A percentile compares a stretch with the other conserved stretches of the same genome.
phyloP scores from a whole-genome alignment of 1,140 invertebrate genomes.

The Leptinotarsa texana region DNA sequence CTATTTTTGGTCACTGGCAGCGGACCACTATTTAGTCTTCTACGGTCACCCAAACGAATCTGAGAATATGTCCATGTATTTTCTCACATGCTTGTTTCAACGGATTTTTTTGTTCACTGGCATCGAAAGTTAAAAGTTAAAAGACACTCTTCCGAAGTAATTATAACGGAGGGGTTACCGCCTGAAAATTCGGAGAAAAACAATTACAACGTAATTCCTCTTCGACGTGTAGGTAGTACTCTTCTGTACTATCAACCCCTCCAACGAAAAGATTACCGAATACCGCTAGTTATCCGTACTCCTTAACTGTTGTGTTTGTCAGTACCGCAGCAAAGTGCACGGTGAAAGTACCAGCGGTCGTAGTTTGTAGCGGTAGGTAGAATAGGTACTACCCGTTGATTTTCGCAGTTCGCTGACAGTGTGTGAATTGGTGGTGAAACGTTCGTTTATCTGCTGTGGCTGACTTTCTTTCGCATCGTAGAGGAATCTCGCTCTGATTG shows the following conservation, averaged over 20 bases:
- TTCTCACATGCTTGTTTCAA: no score
- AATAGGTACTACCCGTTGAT: constrained; percentile 6
- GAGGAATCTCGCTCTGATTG: constrained; percentile 1
- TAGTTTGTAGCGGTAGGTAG: background rate
- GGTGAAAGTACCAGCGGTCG: constrained; percentile 15
- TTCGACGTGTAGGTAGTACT: background rate
- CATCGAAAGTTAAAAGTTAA: no score
- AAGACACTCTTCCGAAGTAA: no score
- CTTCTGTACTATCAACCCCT: constrained; percentile 9
- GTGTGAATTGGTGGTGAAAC: constrained; percentile 12
- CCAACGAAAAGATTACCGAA: background rate
- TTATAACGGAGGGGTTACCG: no score
- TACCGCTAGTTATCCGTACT: constrained; percentile 11
- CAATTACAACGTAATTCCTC: background rate
- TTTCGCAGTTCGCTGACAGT: background rate
- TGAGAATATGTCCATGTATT: no score
- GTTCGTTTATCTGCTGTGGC: background rate
- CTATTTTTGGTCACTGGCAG: no score
- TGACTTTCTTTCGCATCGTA: background rate
- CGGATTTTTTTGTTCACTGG: no score
- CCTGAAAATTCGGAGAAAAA: background rate
- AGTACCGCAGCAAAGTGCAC: constrained; percentile 8
- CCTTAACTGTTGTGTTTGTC: constrained; percentile 8
- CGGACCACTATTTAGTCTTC: no score
- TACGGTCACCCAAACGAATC: no score